Evolutionary conservation across 2,113 vertebrate species (phyloP), one percentile per base, ranked within the genome.

Genomic region (Hippocampus mohnikei): DNA sequence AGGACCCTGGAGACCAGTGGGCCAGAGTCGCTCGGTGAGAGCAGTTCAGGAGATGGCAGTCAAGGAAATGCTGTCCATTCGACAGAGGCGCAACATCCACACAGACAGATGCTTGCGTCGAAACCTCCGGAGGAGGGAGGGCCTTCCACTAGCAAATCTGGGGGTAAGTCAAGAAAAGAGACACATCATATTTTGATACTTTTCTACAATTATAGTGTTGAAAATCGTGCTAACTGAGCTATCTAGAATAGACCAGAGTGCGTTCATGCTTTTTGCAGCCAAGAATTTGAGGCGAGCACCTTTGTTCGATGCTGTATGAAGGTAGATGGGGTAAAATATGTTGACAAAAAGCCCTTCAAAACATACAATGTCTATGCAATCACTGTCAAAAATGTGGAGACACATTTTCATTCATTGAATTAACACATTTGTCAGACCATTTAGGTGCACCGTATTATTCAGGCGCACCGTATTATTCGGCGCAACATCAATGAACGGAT

Each of bases 111-210:
- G 81, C 80, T 91, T 48, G 86, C 77, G 70, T 89, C 80, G 87
- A 95, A 90, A 87, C 82, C 78, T 66, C 89, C 78, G 72, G 95
- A 97, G 44, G 94, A 95, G 44, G 92, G 70, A 72, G 81, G 88
- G 55, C 55, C 76, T 18, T 78, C 88, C 61, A 92, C 78, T 80
- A 76, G 82, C 66, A 87, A 88, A 78, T 84, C 85, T 66, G 72
- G 93, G 94, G 95, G 95, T 98, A 70, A 84, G 67, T 46, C 44
- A 70, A 33, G 64, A 70, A 70, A 67, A 40, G 0, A n/a, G 59
- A 71, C 70, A 61, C 68, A n/a, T 56, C 21, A 44, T 53, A 50
- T 50, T 13, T 50, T 50, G 48, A 20, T 50, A 20, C 48, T 20
- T 16, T 50, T 50, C 84, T 70, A 71, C 27, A 71, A 70, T 69